phyloP scores from a whole-genome alignment of 1,140 invertebrate genomes.

The Penaeus vannamei region DNA sequence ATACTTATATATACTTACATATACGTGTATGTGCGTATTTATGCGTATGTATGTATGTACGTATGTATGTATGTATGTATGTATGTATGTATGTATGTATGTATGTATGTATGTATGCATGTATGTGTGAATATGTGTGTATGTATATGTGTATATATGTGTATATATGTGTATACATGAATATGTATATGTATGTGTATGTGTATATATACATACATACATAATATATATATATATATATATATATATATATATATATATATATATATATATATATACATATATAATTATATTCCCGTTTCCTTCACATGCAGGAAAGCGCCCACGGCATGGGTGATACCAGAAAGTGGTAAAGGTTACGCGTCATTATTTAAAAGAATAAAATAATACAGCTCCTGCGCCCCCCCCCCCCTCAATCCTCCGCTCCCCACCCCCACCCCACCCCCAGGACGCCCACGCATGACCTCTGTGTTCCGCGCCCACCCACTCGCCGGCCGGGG shows the following conservation, averaged over 20 bases:
- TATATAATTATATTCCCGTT: background rate
- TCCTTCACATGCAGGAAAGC: no score
- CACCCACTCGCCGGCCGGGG: no score
- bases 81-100: background rate
- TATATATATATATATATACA: constrained; percentile 21
- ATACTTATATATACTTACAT: constrained; percentile 10
- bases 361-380: no score
- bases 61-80: background rate
- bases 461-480: no score
- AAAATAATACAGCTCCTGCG: no score
- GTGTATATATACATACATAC: constrained; percentile 24
- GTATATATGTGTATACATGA: background rate
- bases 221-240: constrained; percentile 21
- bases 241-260: constrained; percentile 25
- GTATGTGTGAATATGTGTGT: background rate
- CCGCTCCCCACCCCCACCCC: no score
- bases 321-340: no score
- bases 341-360: no score
- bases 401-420: no score
- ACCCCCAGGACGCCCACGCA: no score
- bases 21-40: background rate
- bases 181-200: constrained; percentile 6
- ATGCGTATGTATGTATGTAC: background rate
- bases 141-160: background rate
- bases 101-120: background rate